phyloP scores from a whole-genome alignment of 2,888 invertebrate species.

The Epirrita christyi region DNA sequence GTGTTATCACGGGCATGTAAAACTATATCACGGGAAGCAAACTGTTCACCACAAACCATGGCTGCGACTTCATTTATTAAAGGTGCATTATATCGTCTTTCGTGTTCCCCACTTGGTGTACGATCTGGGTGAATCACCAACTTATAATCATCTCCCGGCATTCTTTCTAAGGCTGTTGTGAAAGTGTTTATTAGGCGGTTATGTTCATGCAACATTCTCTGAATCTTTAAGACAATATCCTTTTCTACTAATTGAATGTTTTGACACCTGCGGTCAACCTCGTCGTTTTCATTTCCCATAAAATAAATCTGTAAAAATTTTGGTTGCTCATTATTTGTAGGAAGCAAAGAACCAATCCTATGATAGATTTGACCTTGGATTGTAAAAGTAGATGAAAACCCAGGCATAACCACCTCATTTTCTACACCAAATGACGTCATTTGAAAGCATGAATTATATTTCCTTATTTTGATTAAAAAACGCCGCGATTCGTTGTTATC shows the following conservation, averaged over 20 bases:
- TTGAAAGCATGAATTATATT: constrained; percentile 48
- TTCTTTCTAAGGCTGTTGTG: constrained; percentile 45
- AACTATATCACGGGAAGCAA: not conserved
- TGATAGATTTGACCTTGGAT: constrained; percentile 35
- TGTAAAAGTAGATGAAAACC: constrained; percentile 22
- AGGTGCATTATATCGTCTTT: not conserved
- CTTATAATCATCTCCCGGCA: constrained; percentile 43
- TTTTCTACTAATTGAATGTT: constrained; percentile 41
- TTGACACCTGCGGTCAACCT: constrained; percentile 40
- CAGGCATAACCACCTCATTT: constrained; percentile 14
- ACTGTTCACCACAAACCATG: not conserved
- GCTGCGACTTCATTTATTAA: not conserved
- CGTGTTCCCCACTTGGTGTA: constrained; percentile 29
- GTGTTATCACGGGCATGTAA: not conserved
- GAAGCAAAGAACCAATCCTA: constrained; percentile 8
- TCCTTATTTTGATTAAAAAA: constrained; percentile 44
- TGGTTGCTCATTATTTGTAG: not conserved
- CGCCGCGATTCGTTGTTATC: constrained; percentile 43
- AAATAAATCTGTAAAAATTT: constrained; percentile 43
- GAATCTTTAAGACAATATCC: constrained; percentile 43
- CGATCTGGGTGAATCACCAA: constrained; percentile 47
- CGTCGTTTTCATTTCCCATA: constrained; percentile 42
- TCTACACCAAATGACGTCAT: constrained; percentile 51
- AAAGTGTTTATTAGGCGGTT: constrained; percentile 45
- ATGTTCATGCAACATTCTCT: constrained; percentile 42